Conservation (phyloP, 2,797 vertebrate genomes). For the Megalops cyprinoides region DNA sequence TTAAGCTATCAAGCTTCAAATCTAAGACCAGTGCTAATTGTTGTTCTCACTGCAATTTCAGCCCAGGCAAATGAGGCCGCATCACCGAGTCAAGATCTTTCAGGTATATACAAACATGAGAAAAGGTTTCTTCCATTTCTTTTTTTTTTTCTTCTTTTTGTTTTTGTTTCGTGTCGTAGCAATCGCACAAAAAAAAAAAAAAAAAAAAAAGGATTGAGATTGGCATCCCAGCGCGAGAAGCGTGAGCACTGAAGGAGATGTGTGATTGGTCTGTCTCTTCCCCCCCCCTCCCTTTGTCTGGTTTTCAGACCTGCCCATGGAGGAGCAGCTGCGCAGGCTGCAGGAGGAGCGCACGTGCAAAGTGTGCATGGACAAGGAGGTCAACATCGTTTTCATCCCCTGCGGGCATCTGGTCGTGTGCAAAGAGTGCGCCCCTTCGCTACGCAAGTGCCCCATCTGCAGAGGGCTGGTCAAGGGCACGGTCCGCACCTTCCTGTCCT, state of each 20-base stretch:
- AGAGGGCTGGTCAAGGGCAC: slow-evolving; percentile 96
- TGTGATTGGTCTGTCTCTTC: not conserved
- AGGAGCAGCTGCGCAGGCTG: slow-evolving; percentile 90
- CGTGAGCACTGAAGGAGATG: not conserved
- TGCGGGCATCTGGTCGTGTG: slow-evolving; percentile 98
- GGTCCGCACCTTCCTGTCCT: slow-evolving; percentile 94
- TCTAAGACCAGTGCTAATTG: slow-evolving; percentile 53
- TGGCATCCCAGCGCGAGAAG: slow-evolving; percentile 44
- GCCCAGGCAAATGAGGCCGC: slow-evolving; percentile 80
- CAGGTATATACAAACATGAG: slow-evolving; percentile 67
- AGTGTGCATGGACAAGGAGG: slow-evolving; percentile 98
- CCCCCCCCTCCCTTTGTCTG: not conserved
- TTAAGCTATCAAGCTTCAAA: slow-evolving; percentile 47
- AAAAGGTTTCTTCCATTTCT: slow-evolving; percentile 45
- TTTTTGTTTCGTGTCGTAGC: slow-evolving; percentile 42
- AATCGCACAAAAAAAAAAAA: slow-evolving; percentile 35
- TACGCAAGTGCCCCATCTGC: slow-evolving; percentile 95
- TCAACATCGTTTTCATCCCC: slow-evolving; percentile 97
- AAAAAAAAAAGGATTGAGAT: slow-evolving; percentile 42
- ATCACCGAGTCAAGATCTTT: slow-evolving; percentile 82
- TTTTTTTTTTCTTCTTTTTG: slow-evolving; percentile 5
- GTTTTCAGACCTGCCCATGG: slow-evolving; percentile 87
- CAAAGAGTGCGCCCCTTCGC: slow-evolving; percentile 92
- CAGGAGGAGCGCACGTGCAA: slow-evolving; percentile 98
- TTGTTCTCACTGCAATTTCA: slow-evolving; percentile 65